phyloP scores from a whole-genome alignment of 1,140 invertebrate genomes.

The Diachasma alloeum region DNA sequence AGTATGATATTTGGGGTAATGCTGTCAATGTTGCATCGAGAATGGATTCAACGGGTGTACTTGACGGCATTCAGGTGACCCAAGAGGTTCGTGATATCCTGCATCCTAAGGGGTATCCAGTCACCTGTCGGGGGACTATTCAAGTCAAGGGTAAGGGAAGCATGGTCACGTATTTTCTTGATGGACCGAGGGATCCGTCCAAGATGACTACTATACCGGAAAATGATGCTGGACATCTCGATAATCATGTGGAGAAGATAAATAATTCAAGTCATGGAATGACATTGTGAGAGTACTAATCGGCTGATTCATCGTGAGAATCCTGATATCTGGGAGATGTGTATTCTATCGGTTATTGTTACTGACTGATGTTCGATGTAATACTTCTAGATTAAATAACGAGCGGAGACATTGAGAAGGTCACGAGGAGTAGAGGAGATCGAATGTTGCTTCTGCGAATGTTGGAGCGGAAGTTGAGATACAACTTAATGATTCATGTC shows the following conservation, averaged over 20 bases:
- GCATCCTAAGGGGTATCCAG: slow-evolving; percentile 74
- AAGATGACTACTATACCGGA: slow-evolving; percentile 24
- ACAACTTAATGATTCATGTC: not conserved
- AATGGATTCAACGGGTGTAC: slow-evolving; percentile 86
- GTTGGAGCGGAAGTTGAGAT: not conserved
- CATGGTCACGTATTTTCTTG: slow-evolving; percentile 93
- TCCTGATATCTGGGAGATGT: no score
- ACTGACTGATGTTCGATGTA: no score
- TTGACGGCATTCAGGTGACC: slow-evolving; percentile 87
- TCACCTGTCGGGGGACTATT: slow-evolving; percentile 82
- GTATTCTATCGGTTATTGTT: no score
- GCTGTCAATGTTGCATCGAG: slow-evolving; percentile 92
- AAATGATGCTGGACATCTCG: slow-evolving; percentile 29
- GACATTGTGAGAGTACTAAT: not conserved
- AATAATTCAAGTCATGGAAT: not conserved
- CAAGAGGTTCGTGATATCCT: slow-evolving; percentile 86
- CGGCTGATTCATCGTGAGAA: not conserved
- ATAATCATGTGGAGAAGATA: slow-evolving; percentile 8
- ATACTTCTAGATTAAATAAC: not conserved
- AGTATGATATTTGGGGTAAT: slow-evolving; percentile 94
- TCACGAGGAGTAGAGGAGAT: not conserved
- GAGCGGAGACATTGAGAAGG: not conserved
- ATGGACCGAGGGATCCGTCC: slow-evolving; percentile 57
- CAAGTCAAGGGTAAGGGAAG: slow-evolving; percentile 94
- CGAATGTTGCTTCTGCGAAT: not conserved